phyloP scores from a whole-genome alignment of 2,113 vertebrate genomes.

The Dromas ardeola region DNA sequence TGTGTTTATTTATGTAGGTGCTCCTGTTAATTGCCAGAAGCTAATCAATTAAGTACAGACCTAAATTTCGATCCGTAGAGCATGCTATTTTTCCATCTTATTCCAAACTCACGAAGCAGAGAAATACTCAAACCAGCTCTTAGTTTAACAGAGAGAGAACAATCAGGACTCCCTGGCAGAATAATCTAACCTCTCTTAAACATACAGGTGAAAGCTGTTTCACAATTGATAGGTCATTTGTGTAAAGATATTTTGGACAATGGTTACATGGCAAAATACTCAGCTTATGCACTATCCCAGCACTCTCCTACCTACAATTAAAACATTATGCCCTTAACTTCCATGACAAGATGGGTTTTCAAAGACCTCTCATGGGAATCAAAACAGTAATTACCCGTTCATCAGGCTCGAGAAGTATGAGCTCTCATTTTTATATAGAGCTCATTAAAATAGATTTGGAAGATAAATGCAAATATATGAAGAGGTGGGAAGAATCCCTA shows the following conservation, averaged over 20 bases:
- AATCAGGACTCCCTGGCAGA: neutral
- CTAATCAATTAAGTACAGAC: neutral
- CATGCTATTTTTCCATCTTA: neutral
- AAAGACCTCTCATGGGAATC: slow-evolving; percentile 68
- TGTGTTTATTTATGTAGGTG: neutral
- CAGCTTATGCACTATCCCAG: slow-evolving; percentile 23
- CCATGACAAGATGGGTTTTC: slow-evolving; percentile 67
- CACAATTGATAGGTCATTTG: slow-evolving; percentile 18
- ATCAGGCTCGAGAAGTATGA: slow-evolving; percentile 69
- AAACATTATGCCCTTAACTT: slow-evolving; percentile 72
- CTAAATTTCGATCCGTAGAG: neutral
- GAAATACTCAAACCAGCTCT: neutral
- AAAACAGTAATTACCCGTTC: slow-evolving; percentile 71
- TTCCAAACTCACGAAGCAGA: neutral
- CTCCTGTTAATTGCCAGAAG: neutral
- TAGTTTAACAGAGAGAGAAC: neutral
- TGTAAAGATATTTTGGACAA: slow-evolving; percentile 48
- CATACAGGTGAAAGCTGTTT: neutral
- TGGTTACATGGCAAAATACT: slow-evolving; percentile 7
- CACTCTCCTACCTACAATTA: slow-evolving; percentile 59
- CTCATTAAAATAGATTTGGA: slow-evolving; percentile 75
- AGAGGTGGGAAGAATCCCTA: slow-evolving; percentile 71
- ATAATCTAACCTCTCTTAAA: neutral
- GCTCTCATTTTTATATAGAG: slow-evolving; percentile 71
- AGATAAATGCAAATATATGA: slow-evolving; percentile 75